These are phyloP conservation scores for Byasa hedistus DNA, from an alignment of 2,888 invertebrate species.

Conservation along the genomic window DNA sequence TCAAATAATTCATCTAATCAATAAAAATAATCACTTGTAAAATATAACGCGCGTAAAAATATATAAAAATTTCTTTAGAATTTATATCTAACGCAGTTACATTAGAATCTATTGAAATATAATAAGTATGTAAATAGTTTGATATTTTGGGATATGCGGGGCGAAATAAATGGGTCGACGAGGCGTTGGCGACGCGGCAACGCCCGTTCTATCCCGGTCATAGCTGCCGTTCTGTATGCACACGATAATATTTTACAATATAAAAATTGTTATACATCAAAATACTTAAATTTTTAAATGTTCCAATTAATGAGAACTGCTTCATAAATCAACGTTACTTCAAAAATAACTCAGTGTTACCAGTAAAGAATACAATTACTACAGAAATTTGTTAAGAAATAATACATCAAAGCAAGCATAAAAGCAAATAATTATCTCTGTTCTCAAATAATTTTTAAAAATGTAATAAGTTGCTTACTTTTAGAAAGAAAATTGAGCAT, in stretches of 20 bases:
- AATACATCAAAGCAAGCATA: too few relatives aligned
- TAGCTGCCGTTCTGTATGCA: conserved; percentile 61
- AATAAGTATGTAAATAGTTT: conserved; percentile 46
- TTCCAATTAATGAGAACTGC: background rate
- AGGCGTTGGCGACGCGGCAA: conserved; percentile 62
- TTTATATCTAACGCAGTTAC: background rate
- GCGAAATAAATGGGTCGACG: conserved; percentile 71
- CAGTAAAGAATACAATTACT: too few relatives aligned
- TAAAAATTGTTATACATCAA: conserved; percentile 1
- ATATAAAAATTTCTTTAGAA: background rate
- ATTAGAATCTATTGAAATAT: conserved; percentile 25
- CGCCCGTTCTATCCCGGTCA: conserved; percentile 76
- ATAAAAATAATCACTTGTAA: background rate
- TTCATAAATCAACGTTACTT: too few relatives aligned
- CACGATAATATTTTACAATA: conserved; percentile 38
- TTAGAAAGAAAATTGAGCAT: too few relatives aligned
- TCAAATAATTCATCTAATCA: background rate
- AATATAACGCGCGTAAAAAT: background rate
- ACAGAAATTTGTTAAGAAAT: too few relatives aligned
- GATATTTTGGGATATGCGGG: conserved; percentile 76
- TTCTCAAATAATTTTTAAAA: too few relatives aligned
- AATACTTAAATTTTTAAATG: background rate
- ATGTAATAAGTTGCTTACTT: too few relatives aligned
- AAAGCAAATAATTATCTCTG: too few relatives aligned
- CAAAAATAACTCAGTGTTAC: too few relatives aligned